A percentile compares a stretch with the other conserved stretches of the same genome.
phyloP scores from a whole-genome alignment of 2,113 vertebrate species.

The Montifringilla adamsi region DNA sequence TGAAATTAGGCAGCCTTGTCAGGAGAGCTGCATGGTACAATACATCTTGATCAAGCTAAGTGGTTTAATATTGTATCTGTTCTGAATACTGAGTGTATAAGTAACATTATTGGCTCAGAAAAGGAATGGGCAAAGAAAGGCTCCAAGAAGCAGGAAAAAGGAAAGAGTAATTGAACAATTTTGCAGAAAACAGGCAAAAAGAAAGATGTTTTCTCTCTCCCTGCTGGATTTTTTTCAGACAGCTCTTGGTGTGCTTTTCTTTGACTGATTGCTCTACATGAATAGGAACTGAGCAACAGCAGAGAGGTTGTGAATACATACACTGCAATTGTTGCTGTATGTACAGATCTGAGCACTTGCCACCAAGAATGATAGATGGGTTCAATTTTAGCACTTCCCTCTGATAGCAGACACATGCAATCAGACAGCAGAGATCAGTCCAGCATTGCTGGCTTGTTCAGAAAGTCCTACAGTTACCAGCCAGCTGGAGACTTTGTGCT shows the following conservation, averaged over 20 bases:
- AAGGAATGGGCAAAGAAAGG: neutral
- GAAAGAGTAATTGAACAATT: neutral
- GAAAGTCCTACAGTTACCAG: neutral
- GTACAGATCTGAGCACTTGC: slow-evolving; percentile 2
- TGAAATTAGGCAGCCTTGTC: slow-evolving; percentile 52
- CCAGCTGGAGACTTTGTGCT: neutral
- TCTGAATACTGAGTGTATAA: slow-evolving; percentile 8
- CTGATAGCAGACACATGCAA: neutral
- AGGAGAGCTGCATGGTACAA: slow-evolving; percentile 23
- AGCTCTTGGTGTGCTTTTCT: neutral
- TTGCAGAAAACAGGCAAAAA: neutral
- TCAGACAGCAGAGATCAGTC: neutral
- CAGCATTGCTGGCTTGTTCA: neutral
- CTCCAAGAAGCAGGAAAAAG: neutral
- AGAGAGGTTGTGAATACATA: neutral
- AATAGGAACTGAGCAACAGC: neutral
- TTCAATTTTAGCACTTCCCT: neutral
- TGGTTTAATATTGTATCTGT: slow-evolving; percentile 35
- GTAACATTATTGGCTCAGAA: neutral
- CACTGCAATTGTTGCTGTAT: neutral
- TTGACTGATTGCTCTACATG: slow-evolving; percentile 10
- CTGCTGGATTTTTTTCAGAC: neutral
- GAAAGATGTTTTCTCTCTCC: neutral
- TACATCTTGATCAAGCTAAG: slow-evolving; percentile 47
- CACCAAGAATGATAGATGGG: neutral